Percentiles rank a stretch among this genome's conserved stretches.
Evolutionary conservation across 2,797 vertebrate species (phyloP).

Genomic region (Danio jaintianensis): DNA sequence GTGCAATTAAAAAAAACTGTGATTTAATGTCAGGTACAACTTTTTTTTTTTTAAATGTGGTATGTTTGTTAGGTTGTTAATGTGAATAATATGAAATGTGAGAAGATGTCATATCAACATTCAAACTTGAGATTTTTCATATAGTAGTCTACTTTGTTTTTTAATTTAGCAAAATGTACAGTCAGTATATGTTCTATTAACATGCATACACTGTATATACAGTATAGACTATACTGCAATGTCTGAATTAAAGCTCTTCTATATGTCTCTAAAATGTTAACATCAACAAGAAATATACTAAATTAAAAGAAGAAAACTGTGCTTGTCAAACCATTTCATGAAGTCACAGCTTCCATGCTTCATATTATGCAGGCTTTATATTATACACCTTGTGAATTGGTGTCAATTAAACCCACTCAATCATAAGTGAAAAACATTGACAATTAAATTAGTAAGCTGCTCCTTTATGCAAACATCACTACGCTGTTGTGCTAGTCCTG

Average conservation of each 20-base stretch:
- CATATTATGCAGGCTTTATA: background rate
- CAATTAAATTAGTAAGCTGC: background rate
- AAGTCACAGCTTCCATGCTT: background rate
- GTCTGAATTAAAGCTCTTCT: background rate
- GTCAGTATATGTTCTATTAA: background rate
- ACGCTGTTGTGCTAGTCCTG: background rate
- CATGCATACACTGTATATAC: background rate
- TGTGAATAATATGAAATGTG: background rate
- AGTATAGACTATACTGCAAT: background rate
- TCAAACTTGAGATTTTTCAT: background rate
- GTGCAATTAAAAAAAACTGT: background rate
- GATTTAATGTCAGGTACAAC: no score
- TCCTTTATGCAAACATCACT: slow-evolving; percentile 3
- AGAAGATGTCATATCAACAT: background rate
- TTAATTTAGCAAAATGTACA: background rate
- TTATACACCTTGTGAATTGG: background rate
- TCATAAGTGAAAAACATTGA: background rate
- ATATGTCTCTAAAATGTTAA: background rate
- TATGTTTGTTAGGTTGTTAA: background rate
- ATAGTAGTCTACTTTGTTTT: background rate
- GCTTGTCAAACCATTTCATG: background rate
- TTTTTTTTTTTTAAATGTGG: no score
- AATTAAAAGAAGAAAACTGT: background rate
- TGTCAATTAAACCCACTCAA: background rate
- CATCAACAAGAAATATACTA: background rate